Evolutionary conservation across 1,140 invertebrate species (phyloP).

Genomic region (Philotrypesis tridentata): DNA sequence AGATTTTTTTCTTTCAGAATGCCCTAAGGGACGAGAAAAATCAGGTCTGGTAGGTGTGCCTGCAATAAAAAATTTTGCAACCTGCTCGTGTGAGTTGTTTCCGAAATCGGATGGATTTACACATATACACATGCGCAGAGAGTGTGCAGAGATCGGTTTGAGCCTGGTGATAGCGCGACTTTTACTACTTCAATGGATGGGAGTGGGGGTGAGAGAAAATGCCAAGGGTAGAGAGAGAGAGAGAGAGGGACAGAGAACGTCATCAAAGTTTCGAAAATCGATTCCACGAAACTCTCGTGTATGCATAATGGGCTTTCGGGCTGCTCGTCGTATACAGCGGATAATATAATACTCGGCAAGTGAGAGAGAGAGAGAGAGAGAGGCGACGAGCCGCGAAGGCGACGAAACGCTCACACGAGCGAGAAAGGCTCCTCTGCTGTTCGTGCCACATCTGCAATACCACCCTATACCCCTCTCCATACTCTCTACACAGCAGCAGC

Average conservation of each 20-base stretch:
- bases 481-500: not conserved
- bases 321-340: conserved; percentile 52
- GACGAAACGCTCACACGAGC: conserved; percentile 59
- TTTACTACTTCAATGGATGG: too few relatives aligned
- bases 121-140: too few relatives aligned
- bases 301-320: conserved; percentile 57
- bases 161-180: not conserved
- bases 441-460: conserved; percentile 9
- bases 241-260: not conserved
- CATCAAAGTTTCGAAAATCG: not conserved
- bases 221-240: too few relatives aligned
- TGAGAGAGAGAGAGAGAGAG: conserved; percentile 32
- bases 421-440: conserved; percentile 18
- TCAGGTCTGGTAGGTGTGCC: too few relatives aligned
- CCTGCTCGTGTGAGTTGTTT: too few relatives aligned
- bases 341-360: not conserved
- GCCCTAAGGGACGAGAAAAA: too few relatives aligned
- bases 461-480: not conserved
- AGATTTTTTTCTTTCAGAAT: too few relatives aligned
- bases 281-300: conserved; percentile 2
- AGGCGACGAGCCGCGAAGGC: conserved; percentile 60
- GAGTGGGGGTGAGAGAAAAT: not conserved
- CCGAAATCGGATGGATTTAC: too few relatives aligned
- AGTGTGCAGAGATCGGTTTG: too few relatives aligned
- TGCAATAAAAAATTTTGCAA: too few relatives aligned